Conservation (phyloP, 2,797 vertebrate genomes). For the Scomberomorus guttatus region DNA sequence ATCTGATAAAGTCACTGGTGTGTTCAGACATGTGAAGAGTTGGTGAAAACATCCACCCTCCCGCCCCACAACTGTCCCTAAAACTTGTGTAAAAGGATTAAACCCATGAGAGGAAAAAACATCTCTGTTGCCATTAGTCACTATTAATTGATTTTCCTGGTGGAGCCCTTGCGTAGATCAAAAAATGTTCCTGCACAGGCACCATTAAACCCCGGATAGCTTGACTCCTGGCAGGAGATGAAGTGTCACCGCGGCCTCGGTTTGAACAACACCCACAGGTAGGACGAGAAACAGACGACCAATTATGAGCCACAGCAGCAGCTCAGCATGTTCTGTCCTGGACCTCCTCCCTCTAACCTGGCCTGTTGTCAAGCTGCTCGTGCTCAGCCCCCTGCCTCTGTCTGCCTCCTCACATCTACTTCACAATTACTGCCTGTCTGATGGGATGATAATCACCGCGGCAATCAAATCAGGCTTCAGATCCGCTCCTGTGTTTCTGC, state of each 20-base stretch:
- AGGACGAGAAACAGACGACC: constrained; percentile 49
- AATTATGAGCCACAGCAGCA: constrained; percentile 39
- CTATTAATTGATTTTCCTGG: constrained; percentile 57
- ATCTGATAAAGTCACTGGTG: constrained; percentile 47
- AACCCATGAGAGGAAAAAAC: constrained; percentile 38
- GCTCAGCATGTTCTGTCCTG: constrained; percentile 51
- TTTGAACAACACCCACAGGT: constrained; percentile 62
- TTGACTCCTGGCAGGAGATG: constrained; percentile 29
- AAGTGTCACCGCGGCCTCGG: constrained; percentile 10
- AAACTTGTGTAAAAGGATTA: constrained; percentile 62
- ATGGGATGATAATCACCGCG: constrained; percentile 37
- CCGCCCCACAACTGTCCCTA: constrained; percentile 16
- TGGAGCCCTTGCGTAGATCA: constrained; percentile 24
- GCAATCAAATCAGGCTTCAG: constrained; percentile 46
- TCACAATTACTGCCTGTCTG: constrained; percentile 78
- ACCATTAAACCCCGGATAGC: constrained; percentile 16
- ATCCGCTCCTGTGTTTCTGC: constrained; percentile 26
- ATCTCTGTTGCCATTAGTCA: constrained; percentile 43
- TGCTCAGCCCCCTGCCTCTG: constrained; percentile 41
- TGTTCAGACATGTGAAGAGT: constrained; percentile 29
- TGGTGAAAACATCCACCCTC: constrained; percentile 12
- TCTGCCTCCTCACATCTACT: constrained; percentile 76
- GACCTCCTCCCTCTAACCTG: constrained; percentile 54
- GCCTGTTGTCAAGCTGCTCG: constrained; percentile 51
- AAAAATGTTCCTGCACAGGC: neutral